These are phyloP conservation scores for Ptychadena robeensis DNA, from an alignment of 2,797 vertebrate species.

Conservation along the genomic window DNA sequence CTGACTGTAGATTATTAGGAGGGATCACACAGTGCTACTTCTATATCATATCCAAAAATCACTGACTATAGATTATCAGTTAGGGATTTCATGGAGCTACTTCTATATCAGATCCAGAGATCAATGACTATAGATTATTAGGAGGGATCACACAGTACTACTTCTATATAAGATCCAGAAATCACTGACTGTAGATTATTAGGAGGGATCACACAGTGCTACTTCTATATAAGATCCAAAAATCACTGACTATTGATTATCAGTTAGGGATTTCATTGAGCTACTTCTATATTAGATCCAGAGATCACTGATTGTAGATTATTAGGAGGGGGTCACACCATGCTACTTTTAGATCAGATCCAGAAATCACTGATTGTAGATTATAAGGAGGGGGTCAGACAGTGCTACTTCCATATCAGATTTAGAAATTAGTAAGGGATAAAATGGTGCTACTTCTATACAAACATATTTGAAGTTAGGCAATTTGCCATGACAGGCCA, in stretches of 20 bases:
- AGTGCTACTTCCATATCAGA: not conserved
- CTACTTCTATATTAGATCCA: not conserved
- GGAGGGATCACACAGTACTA: not conserved
- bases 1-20: constrained; percentile 7
- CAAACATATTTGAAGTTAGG: not conserved
- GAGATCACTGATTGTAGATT: not conserved
- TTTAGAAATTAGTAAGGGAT: not conserved
- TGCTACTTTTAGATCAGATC: not conserved
- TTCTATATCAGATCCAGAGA: not conserved
- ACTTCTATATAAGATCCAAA: not conserved
- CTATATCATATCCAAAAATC: not conserved
- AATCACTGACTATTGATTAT: not conserved
- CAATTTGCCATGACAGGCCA: not conserved
- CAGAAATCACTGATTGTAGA: not conserved
- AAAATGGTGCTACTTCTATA: not conserved
- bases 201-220: not conserved
- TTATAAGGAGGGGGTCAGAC: constrained; percentile 9
- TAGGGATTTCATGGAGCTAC: not conserved
- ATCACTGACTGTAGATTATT: not conserved
- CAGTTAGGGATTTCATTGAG: not conserved
- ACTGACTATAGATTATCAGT: not conserved
- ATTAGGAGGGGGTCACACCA: not conserved
- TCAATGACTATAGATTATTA: not conserved
- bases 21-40: not conserved
- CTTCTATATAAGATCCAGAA: not conserved